Percentiles rank a stretch among this genome's conserved stretches.
Evolutionary conservation across 2,888 invertebrate genomes (phyloP).

Genomic region (Macropis europaea): DNA sequence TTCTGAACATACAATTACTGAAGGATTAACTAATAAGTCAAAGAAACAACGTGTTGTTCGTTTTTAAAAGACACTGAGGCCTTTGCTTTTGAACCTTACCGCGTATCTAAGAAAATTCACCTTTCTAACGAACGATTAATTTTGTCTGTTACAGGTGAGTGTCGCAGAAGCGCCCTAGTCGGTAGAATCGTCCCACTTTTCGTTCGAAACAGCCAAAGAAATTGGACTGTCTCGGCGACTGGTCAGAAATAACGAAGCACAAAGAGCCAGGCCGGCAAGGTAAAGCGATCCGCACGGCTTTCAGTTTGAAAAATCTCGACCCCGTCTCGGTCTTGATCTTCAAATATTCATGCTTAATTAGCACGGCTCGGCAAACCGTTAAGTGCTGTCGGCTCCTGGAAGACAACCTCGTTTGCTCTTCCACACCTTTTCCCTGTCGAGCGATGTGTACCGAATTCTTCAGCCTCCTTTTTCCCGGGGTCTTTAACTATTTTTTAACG

Average conservation of each 20-base stretch:
- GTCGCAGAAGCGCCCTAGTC: neutral
- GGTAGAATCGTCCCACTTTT: too few species aligned
- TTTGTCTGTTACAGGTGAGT: constrained; percentile 33
- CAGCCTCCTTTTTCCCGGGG: neutral
- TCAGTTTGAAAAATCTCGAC: constrained; percentile 10
- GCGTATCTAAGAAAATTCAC: neutral
- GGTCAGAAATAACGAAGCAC: neutral
- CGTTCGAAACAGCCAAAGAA: too few species aligned
- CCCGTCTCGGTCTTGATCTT: neutral
- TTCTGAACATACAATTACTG: too few species aligned
- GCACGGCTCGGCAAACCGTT: constrained; percentile 12
- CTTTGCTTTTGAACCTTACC: too few species aligned
- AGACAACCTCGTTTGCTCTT: constrained; percentile 7
- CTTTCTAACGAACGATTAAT: neutral
- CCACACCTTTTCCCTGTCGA: neutral
- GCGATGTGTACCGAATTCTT: neutral
- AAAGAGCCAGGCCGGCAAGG: neutral
- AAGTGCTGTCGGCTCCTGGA: neutral
- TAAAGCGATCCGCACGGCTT: neutral
- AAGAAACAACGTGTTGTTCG: too few species aligned
- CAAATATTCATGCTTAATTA: constrained; percentile 46
- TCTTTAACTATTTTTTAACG: constrained; percentile 13
- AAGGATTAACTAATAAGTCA: too few species aligned
- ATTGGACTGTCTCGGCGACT: too few species aligned
- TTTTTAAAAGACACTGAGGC: too few species aligned